Evolutionary conservation across 2,797 vertebrate genomes (phyloP).

Genomic region (Neosilurus mollespiculum): DNA sequence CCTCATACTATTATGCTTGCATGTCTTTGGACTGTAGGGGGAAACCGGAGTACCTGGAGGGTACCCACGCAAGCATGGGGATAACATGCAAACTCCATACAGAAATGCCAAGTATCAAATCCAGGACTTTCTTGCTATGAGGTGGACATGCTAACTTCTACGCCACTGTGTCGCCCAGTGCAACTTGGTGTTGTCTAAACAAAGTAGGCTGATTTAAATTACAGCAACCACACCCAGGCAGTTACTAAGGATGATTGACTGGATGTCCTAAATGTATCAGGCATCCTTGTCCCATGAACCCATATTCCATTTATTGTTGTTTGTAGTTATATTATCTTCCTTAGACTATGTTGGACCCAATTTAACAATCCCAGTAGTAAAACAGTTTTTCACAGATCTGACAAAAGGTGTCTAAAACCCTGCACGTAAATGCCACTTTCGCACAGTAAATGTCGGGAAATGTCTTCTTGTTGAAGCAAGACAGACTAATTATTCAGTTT

Average conservation of each 20-base stretch:
- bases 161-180: too few species aligned
- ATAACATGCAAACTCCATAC: too few species aligned
- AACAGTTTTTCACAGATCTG: not conserved
- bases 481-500: not conserved
- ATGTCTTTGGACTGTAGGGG: too few species aligned
- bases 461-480: not conserved
- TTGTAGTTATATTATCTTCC: not conserved
- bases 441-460: not conserved
- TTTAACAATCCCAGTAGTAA: not conserved
- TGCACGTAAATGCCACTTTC: not conserved
- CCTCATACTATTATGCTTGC: too few species aligned
- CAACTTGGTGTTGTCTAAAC: not conserved
- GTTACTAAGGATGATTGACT: not conserved
- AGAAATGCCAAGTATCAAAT: too few species aligned
- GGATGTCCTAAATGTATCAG: not conserved
- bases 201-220: not conserved
- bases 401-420: not conserved
- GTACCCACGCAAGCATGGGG: too few species aligned
- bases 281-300: not conserved
- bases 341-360: not conserved
- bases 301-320: not conserved
- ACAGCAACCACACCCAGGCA: not conserved
- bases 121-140: too few species aligned
- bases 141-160: too few species aligned
- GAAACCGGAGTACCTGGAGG: too few species aligned